Evolutionary conservation across 92 coral and sea anemone genomes (phyloP).

Genomic region (Palythoa grandiflora): DNA sequence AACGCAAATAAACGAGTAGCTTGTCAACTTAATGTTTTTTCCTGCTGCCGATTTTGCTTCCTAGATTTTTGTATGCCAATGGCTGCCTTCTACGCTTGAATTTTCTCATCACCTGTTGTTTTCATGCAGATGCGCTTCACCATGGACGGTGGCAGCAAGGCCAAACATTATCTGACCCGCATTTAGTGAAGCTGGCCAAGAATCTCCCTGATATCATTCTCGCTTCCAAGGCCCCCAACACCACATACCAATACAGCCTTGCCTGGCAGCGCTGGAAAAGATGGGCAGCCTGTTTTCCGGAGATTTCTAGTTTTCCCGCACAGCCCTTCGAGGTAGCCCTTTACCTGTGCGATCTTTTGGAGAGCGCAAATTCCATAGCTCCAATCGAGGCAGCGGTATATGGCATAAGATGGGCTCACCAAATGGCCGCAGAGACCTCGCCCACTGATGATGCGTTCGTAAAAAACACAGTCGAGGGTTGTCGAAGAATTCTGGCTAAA

Average conservation of each 20-base stretch:
- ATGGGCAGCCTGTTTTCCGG: slow-evolving; percentile 17
- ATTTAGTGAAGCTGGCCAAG: slow-evolving; percentile 6
- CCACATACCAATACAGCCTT: neutral
- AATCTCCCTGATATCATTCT: slow-evolving; percentile 6
- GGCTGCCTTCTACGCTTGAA: slow-evolving; percentile 1
- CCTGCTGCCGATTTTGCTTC: neutral
- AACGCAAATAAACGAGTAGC: neutral
- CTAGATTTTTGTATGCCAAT: neutral
- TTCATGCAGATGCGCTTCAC: slow-evolving; percentile 8
- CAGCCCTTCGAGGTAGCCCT: slow-evolving; percentile 3
- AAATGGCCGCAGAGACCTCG: slow-evolving; percentile 9
- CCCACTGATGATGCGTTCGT: slow-evolving; percentile 14
- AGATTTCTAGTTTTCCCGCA: neutral
- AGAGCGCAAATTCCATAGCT: neutral
- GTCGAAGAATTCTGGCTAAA: slow-evolving; percentile 46
- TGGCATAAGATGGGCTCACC: slow-evolving; percentile 52
- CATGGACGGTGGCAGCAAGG: slow-evolving; percentile 22
- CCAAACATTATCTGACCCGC: slow-evolving; percentile 10
- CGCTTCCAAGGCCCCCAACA: slow-evolving; percentile 8
- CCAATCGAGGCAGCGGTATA: slow-evolving; percentile 29
- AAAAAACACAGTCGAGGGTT: slow-evolving; percentile 39
- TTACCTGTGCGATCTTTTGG: neutral
- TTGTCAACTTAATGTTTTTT: neutral
- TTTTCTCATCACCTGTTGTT: neutral
- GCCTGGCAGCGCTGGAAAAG: slow-evolving; percentile 26